phyloP scores from a whole-genome alignment of 92 coral and sea anemone species.

The Epizoanthus illoricatus region DNA sequence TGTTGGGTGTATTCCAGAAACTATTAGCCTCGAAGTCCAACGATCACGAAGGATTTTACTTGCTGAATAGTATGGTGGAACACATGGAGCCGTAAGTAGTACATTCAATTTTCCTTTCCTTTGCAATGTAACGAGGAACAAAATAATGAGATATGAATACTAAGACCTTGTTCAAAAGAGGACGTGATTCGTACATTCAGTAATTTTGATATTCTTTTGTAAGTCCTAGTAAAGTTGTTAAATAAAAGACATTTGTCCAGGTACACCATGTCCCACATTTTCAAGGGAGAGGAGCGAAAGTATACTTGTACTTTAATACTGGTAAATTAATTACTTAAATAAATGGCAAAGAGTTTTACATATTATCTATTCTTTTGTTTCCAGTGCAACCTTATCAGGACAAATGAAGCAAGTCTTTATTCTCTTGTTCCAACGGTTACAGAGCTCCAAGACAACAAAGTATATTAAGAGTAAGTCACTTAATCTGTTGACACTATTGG shows the following conservation, averaged over 20 bases:
- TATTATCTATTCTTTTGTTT: neutral
- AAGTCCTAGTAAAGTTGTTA: no score
- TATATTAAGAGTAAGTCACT: conserved; percentile 78
- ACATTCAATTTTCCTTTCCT: neutral
- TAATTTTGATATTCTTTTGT: no score
- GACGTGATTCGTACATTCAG: neutral
- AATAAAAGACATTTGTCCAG: no score
- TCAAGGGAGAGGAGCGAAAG: no score
- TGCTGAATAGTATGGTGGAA: conserved; percentile 87
- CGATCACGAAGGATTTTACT: conserved; percentile 96
- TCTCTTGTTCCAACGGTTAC: conserved; percentile 85
- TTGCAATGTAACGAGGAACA: neutral
- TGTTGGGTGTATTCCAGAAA: conserved; percentile 95
- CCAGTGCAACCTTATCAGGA: conserved; percentile 58
- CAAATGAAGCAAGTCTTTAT: conserved; percentile 86
- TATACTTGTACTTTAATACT: no score
- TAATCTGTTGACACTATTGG: no score
- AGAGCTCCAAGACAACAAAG: conserved; percentile 95
- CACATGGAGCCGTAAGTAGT: conserved; percentile 85
- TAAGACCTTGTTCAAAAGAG: neutral
- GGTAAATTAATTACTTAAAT: no score
- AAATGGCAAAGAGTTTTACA: no score
- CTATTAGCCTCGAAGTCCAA: conserved; percentile 92
- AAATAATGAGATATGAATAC: neutral
- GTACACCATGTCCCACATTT: no score